A percentile compares a stretch with the other conserved stretches of the same genome.
These are phyloP conservation scores for Eilema depressum DNA, from an alignment of 2,888 invertebrate genomes.

Conservation along the genomic window DNA sequence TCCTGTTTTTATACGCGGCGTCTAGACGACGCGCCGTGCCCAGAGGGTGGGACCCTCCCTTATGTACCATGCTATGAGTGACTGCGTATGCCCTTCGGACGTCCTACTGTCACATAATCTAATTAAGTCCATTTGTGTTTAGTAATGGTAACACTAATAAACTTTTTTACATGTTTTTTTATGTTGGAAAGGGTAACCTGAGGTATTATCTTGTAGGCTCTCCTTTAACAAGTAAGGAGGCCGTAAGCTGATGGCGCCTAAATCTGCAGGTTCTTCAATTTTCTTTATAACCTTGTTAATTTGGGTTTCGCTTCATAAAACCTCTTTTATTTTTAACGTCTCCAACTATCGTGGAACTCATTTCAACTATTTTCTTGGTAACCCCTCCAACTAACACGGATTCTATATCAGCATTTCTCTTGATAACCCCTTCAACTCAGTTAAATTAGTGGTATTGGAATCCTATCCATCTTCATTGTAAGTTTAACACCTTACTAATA, in stretches of 20 bases:
- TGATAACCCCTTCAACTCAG: no score
- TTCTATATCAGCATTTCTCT: no score
- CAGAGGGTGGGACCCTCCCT: constrained; percentile 35
- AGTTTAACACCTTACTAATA: neutral
- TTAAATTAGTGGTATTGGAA: neutral
- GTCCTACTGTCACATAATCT: constrained; percentile 29
- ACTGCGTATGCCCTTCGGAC: constrained; percentile 35
- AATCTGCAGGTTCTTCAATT: no score
- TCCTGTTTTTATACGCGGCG: constrained; percentile 34
- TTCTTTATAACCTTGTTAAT: no score
- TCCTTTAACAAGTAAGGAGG: no score
- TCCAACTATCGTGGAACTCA: no score
- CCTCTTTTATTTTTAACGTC: no score
- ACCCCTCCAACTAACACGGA: no score
- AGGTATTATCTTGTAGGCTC: no score
- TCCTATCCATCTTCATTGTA: neutral
- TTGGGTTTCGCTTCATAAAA: no score
- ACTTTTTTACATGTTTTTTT: neutral
- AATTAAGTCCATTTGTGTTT: constrained; percentile 2
- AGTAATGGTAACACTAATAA: constrained; percentile 25
- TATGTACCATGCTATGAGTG: constrained; percentile 23
- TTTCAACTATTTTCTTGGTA: no score
- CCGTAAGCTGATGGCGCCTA: no score
- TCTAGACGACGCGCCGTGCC: constrained; percentile 58
- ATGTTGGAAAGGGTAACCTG: neutral